Base-by-base conservation (phyloP, 2,113 vertebrate genomes). In the Harpagus bidentatus region DNA sequence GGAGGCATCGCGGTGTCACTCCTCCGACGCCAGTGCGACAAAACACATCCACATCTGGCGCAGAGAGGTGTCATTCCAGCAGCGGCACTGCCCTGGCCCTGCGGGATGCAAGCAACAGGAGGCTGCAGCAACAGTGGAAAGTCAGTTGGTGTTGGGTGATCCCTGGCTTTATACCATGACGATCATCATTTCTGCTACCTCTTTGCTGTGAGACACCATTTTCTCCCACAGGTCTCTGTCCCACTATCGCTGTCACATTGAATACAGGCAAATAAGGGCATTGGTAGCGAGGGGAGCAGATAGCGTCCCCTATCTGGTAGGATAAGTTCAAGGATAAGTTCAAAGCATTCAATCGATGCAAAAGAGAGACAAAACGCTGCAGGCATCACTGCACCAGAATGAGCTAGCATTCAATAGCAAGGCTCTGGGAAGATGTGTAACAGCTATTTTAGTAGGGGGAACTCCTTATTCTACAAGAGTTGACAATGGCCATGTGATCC, bases 191-290 rank as follows among this genome's bases (percentile, higher is more conserved):
- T 59, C 45, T 43, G 21, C 66, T 11, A 23, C 55, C 40, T 86
- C 70, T 86, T 69, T 65, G 52, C 29, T 55, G 40, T 23, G 48
- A 56, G 66, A 76, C 23, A 17, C 9, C 0, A 36, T 67, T 71
- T 96, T 38, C 36, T 69, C 67, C 48, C 48, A 52, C 13, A 32
- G 25, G 25, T 71, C 38, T 91, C 61, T 90, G 34, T 43, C 71
- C 18, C 0, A 0, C n/a, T 67, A 55, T 15, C 45, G 13, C 55
- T 63, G 50, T 16, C 16, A 16, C 63, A 71, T 0, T 52, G 56
- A 84, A 78, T n/a, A 40, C 22, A 9, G 0, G 2, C 50, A 66
- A 74, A 25, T 45, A 70, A 74, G 42, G 40, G 47, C 66, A 63
- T 0, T 26, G 52, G 56, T 55, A 67, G 38, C 34, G 62, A 65